Evolutionary conservation across 2,888 invertebrate genomes (phyloP).

Genomic region (Chrysolina haemoptera): DNA sequence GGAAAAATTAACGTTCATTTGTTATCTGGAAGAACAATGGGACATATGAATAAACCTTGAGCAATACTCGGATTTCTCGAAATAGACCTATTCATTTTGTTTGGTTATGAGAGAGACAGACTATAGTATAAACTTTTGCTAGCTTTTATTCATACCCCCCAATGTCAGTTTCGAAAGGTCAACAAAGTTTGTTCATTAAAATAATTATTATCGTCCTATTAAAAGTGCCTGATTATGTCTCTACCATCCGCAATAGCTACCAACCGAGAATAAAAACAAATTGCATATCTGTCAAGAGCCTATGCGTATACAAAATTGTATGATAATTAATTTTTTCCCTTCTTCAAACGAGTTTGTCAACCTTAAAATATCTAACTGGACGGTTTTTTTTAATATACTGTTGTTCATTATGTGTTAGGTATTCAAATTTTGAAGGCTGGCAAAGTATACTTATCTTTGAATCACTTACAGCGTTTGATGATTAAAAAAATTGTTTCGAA

Average conservation of each 20-base stretch:
- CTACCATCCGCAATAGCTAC: not conserved
- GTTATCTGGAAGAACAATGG: too few species aligned
- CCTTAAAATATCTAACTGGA: constrained; percentile 12
- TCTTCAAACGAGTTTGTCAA: not conserved
- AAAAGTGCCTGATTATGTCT: not conserved
- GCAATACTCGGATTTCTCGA: too few species aligned
- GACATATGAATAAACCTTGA: too few species aligned
- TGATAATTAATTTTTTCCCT: not conserved
- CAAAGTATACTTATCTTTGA: not conserved
- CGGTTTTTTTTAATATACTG: not conserved
- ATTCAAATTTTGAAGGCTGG: constrained; percentile 13
- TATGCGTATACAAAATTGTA: not conserved
- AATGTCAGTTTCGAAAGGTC: too few species aligned
- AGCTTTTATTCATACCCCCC: too few species aligned
- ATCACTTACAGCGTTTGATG: constrained; percentile 2
- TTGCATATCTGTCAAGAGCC: constrained; percentile 1
- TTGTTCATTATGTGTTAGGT: constrained; percentile 6
- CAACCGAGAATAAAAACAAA: not conserved
- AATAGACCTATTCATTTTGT: too few species aligned
- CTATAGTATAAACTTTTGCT: too few species aligned
- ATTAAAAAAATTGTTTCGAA: constrained; percentile 15
- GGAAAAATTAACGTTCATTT: too few species aligned
- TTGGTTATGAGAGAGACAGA: too few species aligned
- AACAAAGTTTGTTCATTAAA: too few species aligned
- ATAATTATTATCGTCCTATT: too few species aligned